Evolutionary conservation across 2,888 invertebrate genomes (phyloP).

Genomic region (Dicyrtomina minuta): DNA sequence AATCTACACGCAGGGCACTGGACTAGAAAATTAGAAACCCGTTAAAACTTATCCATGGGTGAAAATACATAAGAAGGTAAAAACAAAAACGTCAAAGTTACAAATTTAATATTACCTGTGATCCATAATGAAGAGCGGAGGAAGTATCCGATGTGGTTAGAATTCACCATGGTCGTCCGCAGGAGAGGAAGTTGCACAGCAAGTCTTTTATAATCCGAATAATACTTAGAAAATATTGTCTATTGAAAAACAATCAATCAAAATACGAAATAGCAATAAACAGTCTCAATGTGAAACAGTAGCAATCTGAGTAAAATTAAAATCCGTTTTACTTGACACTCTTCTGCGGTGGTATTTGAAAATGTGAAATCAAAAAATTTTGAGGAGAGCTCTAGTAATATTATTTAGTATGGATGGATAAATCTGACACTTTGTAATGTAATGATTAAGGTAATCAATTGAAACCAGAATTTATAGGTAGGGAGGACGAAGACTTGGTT

Average conservation of each 20-base stretch:
- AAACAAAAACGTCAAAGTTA: conserved; percentile 1
- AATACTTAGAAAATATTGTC: neutral
- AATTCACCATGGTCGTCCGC: neutral
- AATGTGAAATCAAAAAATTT: no score
- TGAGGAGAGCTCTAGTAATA: no score
- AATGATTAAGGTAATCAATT: conserved; percentile 27
- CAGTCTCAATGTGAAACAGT: neutral
- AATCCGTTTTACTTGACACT: no score
- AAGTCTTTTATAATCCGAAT: neutral
- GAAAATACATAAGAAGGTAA: no score
- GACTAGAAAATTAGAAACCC: no score
- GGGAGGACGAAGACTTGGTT: conserved; percentile 20
- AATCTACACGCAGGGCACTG: no score
- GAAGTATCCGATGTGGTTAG: conserved; percentile 24
- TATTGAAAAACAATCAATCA: no score
- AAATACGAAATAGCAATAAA: no score
- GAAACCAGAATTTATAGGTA: conserved; percentile 32
- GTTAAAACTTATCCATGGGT: no score
- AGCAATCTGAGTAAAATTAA: neutral
- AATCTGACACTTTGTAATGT: conserved; percentile 11
- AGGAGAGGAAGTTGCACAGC: neutral
- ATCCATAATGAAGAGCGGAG: conserved; percentile 44
- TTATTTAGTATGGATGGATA: neutral
- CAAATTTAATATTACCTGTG: conserved; percentile 35
- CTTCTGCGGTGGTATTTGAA: no score